Percentiles rank a stretch among this genome's conserved stretches.
Conservation (phyloP, 2,797 vertebrate species). For the Tapirus indicus region DNA sequence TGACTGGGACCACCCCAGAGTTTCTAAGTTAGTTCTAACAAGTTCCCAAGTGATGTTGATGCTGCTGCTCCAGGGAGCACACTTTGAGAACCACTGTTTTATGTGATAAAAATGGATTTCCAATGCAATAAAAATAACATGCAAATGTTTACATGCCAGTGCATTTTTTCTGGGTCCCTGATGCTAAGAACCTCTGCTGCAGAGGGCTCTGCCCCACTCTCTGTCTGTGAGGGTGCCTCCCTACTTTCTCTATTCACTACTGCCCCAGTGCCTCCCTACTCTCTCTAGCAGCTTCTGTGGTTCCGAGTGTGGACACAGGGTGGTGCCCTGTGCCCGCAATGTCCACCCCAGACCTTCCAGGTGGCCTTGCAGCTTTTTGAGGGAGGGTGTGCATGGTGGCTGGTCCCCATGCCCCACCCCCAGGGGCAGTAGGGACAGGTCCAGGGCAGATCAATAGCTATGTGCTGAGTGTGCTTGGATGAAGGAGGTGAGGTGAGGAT, state of each 20-base stretch:
- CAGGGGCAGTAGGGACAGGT: neutral
- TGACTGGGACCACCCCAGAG: accelerated
- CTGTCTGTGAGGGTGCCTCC: too few relatives aligned
- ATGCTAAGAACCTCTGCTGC: too few relatives aligned
- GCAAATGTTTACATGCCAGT: accelerated
- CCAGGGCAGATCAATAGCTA: accelerated
- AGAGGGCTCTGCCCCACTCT: accelerated
- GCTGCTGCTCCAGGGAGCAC: neutral
- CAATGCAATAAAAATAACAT: neutral
- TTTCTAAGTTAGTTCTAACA: neutral
- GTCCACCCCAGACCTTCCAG: neutral
- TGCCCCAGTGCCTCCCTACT: neutral
- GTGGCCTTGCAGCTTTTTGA: neutral
- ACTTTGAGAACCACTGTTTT: neutral
- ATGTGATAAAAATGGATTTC: neutral
- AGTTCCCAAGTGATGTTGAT: neutral
- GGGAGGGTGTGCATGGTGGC: neutral
- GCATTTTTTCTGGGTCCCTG: neutral
- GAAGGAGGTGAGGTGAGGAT: neutral
- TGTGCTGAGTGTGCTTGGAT: neutral
- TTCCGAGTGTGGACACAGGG: constrained; percentile 60
- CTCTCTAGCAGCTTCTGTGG: neutral
- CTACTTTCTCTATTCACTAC: neutral
- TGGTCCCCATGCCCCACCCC: neutral
- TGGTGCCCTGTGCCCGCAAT: constrained; percentile 23